These are phyloP conservation scores for Artibeus lituratus DNA, from an alignment of 2,797 vertebrate genomes.

Conservation along the genomic window DNA sequence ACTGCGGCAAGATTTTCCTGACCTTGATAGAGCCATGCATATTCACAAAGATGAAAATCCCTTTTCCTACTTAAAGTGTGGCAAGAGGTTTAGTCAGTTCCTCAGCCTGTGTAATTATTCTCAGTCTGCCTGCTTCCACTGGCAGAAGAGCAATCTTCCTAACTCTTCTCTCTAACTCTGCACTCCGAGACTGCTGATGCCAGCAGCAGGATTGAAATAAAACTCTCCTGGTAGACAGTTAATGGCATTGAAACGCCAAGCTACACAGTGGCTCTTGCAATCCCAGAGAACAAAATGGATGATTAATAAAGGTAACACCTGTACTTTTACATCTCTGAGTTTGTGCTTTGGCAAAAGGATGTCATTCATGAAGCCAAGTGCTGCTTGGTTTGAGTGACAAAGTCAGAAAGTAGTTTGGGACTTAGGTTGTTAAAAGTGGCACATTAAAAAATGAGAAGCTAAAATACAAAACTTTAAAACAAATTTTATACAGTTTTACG, in stretches of 20 bases:
- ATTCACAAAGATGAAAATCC: constrained; percentile 92
- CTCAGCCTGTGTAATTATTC: constrained; percentile 93
- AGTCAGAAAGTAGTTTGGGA: constrained; percentile 42
- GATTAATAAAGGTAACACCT: not conserved
- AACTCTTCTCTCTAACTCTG: constrained; percentile 84
- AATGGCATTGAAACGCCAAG: not conserved
- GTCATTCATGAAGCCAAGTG: not conserved
- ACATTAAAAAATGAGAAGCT: constrained; percentile 53
- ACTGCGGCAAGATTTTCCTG: constrained; percentile 93
- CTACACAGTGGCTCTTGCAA: not conserved
- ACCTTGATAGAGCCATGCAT: constrained; percentile 90
- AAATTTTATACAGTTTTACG: constrained; percentile 61
- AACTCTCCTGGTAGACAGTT: not conserved
- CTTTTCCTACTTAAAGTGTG: constrained; percentile 91
- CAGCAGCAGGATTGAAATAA: not conserved
- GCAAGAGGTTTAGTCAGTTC: constrained; percentile 93
- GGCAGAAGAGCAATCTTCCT: constrained; percentile 90
- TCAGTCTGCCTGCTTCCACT: constrained; percentile 91
- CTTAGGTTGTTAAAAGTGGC: constrained; percentile 55
- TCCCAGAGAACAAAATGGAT: not conserved
- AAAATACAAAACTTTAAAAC: constrained; percentile 57
- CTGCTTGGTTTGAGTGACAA: constrained; percentile 41
- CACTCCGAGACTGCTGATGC: not conserved
- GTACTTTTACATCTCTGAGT: not conserved
- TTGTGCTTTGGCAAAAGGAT: not conserved